A percentile compares a stretch with the other conserved stretches of the same genome.
These are phyloP conservation scores for Menura novaehollandiae DNA, from an alignment of 2,113 vertebrate genomes.

Conservation along the genomic window DNA sequence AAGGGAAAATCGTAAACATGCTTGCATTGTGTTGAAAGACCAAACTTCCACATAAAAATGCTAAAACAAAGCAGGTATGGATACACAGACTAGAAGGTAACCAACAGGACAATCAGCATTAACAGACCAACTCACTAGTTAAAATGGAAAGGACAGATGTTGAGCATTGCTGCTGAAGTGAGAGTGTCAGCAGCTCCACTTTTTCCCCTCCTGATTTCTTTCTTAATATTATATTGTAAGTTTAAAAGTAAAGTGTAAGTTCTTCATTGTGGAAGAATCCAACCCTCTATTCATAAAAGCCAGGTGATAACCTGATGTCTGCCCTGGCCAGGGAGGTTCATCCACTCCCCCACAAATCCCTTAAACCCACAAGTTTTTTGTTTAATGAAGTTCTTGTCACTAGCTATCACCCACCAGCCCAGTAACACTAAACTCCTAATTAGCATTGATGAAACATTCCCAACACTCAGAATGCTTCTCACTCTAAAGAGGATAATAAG, in stretches of 20 bases:
- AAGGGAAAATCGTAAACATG: background rate
- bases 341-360: fast-evolving
- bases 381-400: background rate
- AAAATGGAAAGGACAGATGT: background rate
- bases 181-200: background rate
- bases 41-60: background rate
- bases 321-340: background rate
- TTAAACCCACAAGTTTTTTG: background rate
- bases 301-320: background rate
- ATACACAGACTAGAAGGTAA: background rate
- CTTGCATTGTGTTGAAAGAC: background rate
- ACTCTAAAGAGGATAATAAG: background rate
- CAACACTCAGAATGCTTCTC: background rate
- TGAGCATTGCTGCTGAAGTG: background rate
- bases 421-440: background rate
- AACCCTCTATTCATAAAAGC: background rate
- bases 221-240: background rate
- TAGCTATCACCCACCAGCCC: background rate
- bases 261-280: background rate
- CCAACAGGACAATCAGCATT: background rate
- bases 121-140: background rate
- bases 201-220: background rate
- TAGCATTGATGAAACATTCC: background rate
- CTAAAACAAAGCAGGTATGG: background rate
- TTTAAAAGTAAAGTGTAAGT: no score